A percentile compares a stretch with the other conserved stretches of the same genome.
Conservation (phyloP, 2,113 vertebrate genomes). For the Ptilonorhynchus violaceus region DNA sequence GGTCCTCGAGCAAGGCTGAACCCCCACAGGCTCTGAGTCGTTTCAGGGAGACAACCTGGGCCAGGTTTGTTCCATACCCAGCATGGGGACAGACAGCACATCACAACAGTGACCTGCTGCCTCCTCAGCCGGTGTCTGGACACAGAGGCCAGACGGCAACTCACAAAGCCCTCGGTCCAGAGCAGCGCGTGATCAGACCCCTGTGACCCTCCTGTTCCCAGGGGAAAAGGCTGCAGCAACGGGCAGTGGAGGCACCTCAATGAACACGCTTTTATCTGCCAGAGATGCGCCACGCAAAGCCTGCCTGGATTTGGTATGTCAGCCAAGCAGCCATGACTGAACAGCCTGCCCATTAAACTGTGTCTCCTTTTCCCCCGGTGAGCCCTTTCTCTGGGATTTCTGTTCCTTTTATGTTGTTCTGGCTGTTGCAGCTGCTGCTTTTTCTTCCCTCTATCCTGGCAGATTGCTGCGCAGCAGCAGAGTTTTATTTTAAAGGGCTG, state of each 20-base stretch:
- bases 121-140: not conserved
- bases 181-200: not conserved
- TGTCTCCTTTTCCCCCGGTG: accelerated
- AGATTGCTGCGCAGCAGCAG: not conserved
- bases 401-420: not conserved
- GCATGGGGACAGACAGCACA: accelerated
- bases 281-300: not conserved
- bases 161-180: not conserved
- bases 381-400: not conserved
- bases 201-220: not conserved
- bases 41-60: not conserved
- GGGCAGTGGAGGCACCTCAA: not conserved
- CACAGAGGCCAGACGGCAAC: accelerated
- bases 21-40: no score
- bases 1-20: not conserved
- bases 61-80: not conserved
- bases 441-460: not conserved
- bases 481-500: not conserved
- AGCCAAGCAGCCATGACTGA: not conserved
- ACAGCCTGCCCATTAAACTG: accelerated
- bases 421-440: not conserved
- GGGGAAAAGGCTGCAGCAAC: not conserved
- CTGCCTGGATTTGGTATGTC: not conserved
- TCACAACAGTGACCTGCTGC: not conserved
- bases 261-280: not conserved